These are phyloP conservation scores for Xylocampa areola DNA, from an alignment of 2,888 invertebrate species.

Conservation along the genomic window DNA sequence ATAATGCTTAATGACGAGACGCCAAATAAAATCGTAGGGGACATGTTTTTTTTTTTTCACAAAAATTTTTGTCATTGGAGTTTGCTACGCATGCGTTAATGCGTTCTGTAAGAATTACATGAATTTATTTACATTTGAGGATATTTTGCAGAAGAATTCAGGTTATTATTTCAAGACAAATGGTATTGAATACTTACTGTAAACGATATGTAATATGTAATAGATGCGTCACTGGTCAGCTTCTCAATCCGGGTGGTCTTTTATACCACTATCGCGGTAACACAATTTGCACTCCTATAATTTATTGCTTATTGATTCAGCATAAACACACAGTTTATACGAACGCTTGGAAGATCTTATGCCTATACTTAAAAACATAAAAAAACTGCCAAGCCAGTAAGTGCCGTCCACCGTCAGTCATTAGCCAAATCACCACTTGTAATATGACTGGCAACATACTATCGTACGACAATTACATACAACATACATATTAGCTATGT, in stretches of 20 bases:
- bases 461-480: slow-evolving; percentile 32
- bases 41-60: too few species aligned
- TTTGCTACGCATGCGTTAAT: too few species aligned
- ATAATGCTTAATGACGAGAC: too few species aligned
- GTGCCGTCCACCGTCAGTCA: slow-evolving; percentile 30
- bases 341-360: slow-evolving; percentile 14
- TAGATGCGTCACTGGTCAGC: too few species aligned
- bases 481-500: slow-evolving; percentile 53
- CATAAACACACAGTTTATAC: slow-evolving; percentile 42
- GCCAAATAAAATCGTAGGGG: too few species aligned
- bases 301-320: slow-evolving; percentile 26
- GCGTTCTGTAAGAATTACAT: too few species aligned
- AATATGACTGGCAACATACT: slow-evolving; percentile 58
- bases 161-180: too few species aligned
- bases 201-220: too few species aligned
- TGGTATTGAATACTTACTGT: too few species aligned
- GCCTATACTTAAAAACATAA: slow-evolving; percentile 36
- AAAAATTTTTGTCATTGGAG: too few species aligned
- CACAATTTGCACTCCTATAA: slow-evolving; percentile 12
- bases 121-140: too few species aligned
- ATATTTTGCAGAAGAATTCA: too few species aligned
- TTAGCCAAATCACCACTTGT: slow-evolving; percentile 52
- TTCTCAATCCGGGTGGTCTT: slow-evolving; percentile 34
- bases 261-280: slow-evolving; percentile 1
- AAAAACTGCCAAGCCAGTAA: slow-evolving; percentile 19